These are phyloP conservation scores for Drosophila pruinosa DNA, from an alignment of 1,140 invertebrate genomes.

Conservation along the genomic window DNA sequence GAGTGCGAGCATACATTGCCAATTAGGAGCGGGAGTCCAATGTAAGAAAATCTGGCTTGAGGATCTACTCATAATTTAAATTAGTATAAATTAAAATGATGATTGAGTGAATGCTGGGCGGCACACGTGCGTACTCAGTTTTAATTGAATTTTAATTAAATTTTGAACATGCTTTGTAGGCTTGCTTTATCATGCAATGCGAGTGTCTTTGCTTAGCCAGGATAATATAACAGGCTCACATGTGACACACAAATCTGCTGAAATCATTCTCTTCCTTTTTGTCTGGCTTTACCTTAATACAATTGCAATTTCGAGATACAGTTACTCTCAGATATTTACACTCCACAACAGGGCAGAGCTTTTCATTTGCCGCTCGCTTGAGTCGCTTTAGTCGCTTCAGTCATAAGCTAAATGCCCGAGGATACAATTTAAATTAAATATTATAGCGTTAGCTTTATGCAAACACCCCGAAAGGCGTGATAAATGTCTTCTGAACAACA, in stretches of 20 bases:
- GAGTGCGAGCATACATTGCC: background rate
- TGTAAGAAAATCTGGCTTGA: background rate
- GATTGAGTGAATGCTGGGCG: slow-evolving; percentile 41
- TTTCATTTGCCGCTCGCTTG: slow-evolving; percentile 48
- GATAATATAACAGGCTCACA: background rate
- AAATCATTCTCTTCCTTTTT: background rate
- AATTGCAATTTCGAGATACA: slow-evolving; percentile 1
- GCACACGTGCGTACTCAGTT: slow-evolving; percentile 31
- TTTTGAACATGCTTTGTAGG: slow-evolving; percentile 8
- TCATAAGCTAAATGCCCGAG: slow-evolving; percentile 44
- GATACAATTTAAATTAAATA: slow-evolving; percentile 68
- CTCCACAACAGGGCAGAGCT: background rate
- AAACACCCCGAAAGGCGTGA: slow-evolving; percentile 37
- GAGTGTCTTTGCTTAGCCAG: background rate
- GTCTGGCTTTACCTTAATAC: background rate
- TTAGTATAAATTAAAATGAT: slow-evolving; percentile 51
- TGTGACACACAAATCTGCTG: slow-evolving; percentile 2
- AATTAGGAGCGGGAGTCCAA: background rate
- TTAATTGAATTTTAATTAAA: slow-evolving; percentile 68
- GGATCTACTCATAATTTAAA: slow-evolving; percentile 27
- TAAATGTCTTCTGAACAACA: slow-evolving; percentile 30
- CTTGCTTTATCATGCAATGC: background rate
- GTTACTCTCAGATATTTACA: background rate
- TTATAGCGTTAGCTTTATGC: slow-evolving; percentile 38
- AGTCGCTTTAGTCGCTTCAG: slow-evolving; percentile 8